Conservation (phyloP, 2,797 vertebrate species). For the Diceros bicornis region DNA sequence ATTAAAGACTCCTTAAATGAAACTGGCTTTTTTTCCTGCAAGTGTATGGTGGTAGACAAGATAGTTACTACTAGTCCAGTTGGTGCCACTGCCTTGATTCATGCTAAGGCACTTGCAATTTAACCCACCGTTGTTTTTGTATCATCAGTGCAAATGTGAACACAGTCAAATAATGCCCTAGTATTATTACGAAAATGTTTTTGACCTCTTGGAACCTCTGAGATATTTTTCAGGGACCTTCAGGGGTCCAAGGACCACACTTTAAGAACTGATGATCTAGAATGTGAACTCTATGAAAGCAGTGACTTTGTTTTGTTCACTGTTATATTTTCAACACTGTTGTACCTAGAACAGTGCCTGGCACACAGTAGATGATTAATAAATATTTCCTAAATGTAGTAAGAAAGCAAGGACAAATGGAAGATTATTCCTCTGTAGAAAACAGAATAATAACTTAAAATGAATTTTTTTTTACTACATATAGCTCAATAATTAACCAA, state of each 20-base stretch:
- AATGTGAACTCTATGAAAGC: not conserved
- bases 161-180: not conserved
- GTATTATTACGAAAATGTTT: not conserved
- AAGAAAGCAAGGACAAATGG: not conserved
- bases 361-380: not conserved
- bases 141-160: not conserved
- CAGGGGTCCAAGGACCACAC: too few relatives aligned
- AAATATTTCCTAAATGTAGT: slow-evolving; percentile 22
- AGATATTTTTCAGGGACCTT: not conserved
- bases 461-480: not conserved
- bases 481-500: not conserved
- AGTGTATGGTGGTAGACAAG: not conserved
- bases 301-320: not conserved
- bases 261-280: not conserved
- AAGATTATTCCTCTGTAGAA: slow-evolving; percentile 6
- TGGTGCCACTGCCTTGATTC: not conserved
- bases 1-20: not conserved
- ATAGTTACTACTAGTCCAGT: not conserved
- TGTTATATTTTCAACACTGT: not conserved
- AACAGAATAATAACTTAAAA: slow-evolving; percentile 17
- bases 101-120: not conserved
- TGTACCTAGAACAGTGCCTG: not conserved
- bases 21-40: not conserved
- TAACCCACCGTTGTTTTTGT: not conserved
- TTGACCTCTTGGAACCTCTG: not conserved